Evolutionary conservation across 2,797 vertebrate species (phyloP).

Genomic region (Liasis olivaceus): DNA sequence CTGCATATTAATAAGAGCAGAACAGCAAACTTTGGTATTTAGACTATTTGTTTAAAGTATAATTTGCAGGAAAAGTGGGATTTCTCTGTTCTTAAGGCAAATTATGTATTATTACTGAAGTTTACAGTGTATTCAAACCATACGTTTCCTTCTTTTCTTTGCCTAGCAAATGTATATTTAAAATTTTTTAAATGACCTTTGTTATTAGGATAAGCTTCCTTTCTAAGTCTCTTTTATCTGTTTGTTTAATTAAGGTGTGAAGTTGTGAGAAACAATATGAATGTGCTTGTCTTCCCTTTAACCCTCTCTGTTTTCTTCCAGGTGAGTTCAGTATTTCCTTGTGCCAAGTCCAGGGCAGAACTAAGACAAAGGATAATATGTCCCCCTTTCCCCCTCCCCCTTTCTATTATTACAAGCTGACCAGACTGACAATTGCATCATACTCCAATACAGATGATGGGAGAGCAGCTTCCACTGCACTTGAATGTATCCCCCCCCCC

Average conservation of each 20-base stretch:
- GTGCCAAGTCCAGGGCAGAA: not conserved
- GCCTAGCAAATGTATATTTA: constrained; percentile 39
- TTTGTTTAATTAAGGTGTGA: constrained; percentile 46
- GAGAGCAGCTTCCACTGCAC: not conserved
- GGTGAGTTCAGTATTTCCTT: not conserved
- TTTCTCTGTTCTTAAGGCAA: constrained; percentile 59
- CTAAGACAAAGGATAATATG: not conserved
- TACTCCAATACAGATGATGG: not conserved
- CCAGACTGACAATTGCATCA: not conserved
- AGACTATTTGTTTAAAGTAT: constrained; percentile 36
- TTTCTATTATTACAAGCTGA: not conserved
- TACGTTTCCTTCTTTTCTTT: constrained; percentile 60
- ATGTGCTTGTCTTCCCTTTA: not conserved
- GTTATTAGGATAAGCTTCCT: constrained; percentile 65
- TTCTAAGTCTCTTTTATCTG: constrained; percentile 53
- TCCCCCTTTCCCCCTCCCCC: not conserved
- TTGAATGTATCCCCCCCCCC: not conserved
- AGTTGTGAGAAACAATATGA: constrained; percentile 42
- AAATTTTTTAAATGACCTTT: constrained; percentile 27
- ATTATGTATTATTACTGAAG: constrained; percentile 52
- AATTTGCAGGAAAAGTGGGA: constrained; percentile 24
- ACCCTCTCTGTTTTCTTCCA: constrained; percentile 19
- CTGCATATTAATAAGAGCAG: not conserved
- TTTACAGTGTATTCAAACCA: constrained; percentile 31
- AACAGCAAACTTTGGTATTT: not conserved